Conservation (phyloP, 2,888 invertebrate genomes). For the Erannis defoliaria region DNA sequence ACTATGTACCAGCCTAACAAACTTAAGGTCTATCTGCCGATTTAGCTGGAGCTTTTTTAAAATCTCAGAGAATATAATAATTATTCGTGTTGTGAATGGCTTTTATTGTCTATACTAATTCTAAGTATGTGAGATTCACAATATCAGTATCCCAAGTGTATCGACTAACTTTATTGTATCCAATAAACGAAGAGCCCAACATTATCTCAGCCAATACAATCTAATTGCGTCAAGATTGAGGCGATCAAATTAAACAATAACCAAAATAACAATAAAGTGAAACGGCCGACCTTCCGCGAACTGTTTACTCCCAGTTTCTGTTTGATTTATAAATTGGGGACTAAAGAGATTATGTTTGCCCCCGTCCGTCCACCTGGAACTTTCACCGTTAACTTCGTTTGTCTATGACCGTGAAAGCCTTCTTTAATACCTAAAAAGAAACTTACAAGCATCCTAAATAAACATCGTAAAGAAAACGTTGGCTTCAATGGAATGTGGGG, state of each 20-base stretch:
- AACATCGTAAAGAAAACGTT: conserved; percentile 28
- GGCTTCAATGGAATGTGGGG: conserved; percentile 21
- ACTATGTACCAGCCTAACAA: too few relatives aligned
- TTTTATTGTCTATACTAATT: neutral
- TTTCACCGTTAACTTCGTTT: conserved; percentile 36
- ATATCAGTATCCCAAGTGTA: neutral
- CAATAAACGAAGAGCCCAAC: conserved; percentile 11
- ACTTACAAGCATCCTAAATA: conserved; percentile 29
- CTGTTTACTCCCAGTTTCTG: conserved; percentile 33
- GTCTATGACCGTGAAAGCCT: conserved; percentile 30
- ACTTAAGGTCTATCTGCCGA: too few relatives aligned
- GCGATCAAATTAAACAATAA: conserved; percentile 30
- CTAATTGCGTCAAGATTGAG: conserved; percentile 26
- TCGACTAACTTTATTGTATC: conserved; percentile 9
- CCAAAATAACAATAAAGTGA: conserved; percentile 38
- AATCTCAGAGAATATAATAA: too few relatives aligned
- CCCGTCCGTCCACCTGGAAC: conserved; percentile 38
- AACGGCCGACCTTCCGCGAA: conserved; percentile 13
- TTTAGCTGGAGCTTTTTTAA: too few relatives aligned
- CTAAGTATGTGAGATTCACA: neutral
- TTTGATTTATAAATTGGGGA: conserved; percentile 44
- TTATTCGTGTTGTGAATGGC: neutral
- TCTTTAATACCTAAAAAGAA: conserved; percentile 24
- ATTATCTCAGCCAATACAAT: conserved; percentile 21
- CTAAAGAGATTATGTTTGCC: conserved; percentile 37